A percentile compares a stretch with the other conserved stretches of the same genome.
Evolutionary conservation across 2,113 vertebrate species (phyloP).

Genomic region (Ceyx margarethae): DNA sequence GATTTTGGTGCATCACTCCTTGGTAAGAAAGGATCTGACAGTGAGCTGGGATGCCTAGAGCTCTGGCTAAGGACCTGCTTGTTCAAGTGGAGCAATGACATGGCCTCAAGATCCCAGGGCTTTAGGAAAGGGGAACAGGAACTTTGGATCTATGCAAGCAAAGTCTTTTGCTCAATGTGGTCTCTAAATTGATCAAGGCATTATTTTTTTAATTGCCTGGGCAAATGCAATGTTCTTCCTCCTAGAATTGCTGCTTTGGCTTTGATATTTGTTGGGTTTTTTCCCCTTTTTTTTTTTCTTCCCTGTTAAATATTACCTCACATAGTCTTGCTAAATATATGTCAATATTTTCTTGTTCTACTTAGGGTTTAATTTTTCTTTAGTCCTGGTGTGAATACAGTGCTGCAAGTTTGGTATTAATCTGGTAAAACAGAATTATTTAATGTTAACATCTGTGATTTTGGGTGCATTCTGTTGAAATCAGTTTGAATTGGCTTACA

Average conservation of each 20-base stretch:
- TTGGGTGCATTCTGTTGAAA: background rate
- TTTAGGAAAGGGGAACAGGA: background rate
- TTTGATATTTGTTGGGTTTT: background rate
- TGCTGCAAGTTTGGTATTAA: background rate
- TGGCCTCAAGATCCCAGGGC: background rate
- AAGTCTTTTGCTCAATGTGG: fast-evolving
- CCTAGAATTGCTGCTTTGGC: background rate
- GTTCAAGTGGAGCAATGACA: background rate
- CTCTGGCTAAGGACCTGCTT: background rate
- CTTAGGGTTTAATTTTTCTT: background rate
- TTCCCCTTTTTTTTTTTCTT: too few relatives aligned
- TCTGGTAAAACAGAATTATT: background rate
- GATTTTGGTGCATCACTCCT: too few relatives aligned
- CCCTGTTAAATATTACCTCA: background rate
- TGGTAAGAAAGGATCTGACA: too few relatives aligned
- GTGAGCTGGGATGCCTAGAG: background rate
- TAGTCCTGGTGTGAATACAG: background rate
- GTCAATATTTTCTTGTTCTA: background rate
- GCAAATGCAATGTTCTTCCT: background rate
- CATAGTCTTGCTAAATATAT: background rate
- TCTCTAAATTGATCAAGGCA: background rate
- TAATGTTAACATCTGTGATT: background rate
- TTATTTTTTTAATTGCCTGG: background rate
- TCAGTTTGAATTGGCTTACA: background rate
- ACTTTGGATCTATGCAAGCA: background rate